These are phyloP conservation scores for Belgica antarctica DNA, from an alignment of 2,888 invertebrate genomes.

Conservation along the genomic window DNA sequence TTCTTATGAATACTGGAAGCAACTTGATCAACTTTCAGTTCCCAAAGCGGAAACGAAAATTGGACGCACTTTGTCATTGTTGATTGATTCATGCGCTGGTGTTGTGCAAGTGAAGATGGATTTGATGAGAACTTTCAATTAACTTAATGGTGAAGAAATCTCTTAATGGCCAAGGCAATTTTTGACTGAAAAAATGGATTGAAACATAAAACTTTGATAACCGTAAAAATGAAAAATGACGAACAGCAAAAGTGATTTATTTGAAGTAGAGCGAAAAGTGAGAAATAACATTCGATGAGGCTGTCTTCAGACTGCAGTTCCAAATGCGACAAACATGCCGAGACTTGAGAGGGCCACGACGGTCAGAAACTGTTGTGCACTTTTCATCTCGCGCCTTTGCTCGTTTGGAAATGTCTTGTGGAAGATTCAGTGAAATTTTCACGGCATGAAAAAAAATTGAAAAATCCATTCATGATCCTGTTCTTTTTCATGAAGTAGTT, in stretches of 20 bases:
- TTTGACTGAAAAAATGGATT: constrained; percentile 37
- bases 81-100: constrained; percentile 8
- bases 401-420: constrained; percentile 21
- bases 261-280: not conserved
- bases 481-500: no score
- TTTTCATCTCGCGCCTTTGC: no score
- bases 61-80: not conserved
- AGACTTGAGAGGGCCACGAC: no score
- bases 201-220: constrained; percentile 10
- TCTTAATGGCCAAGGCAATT: constrained; percentile 38
- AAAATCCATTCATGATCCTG: constrained; percentile 31
- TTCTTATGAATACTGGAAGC: constrained; percentile 33
- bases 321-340: not conserved
- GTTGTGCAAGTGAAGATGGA: constrained; percentile 28
- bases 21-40: no score
- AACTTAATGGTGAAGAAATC: constrained; percentile 28
- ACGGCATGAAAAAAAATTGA: constrained; percentile 35
- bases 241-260: constrained; percentile 34
- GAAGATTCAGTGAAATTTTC: not conserved
- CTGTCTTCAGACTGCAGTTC: constrained; percentile 30
- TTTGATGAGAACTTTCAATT: not conserved
- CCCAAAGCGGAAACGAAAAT: not conserved
- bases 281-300: constrained; percentile 7
- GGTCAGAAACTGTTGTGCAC: no score
- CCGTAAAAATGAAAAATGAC: constrained; percentile 40